Conservation (phyloP, 1,140 invertebrate genomes). For the Charaxes varanes region DNA sequence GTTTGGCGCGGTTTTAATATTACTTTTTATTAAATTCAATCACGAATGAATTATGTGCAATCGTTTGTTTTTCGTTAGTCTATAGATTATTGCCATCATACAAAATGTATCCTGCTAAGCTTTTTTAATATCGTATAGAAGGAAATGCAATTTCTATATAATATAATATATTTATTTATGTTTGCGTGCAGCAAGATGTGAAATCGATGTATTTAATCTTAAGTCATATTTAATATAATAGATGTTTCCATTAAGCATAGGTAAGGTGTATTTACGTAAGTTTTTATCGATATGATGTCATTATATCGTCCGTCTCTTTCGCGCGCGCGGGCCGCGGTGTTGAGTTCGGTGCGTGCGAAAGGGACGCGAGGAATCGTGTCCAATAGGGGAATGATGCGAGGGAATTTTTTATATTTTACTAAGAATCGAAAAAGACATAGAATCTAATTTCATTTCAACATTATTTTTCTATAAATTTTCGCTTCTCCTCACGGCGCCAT, state of each 20-base stretch:
- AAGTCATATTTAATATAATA: constrained; percentile 64
- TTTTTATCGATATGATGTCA: constrained; percentile 64
- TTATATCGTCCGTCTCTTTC: constrained; percentile 41
- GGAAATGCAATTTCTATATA: constrained; percentile 25
- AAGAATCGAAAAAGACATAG: constrained; percentile 65
- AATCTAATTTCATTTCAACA: constrained; percentile 47
- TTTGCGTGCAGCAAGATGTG: constrained; percentile 29
- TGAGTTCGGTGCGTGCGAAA: constrained; percentile 23
- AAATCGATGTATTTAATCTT: constrained; percentile 53
- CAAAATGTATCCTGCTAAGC: constrained; percentile 20
- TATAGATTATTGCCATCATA: constrained; percentile 3
- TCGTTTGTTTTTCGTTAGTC: constrained; percentile 9
- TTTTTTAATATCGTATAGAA: constrained; percentile 17
- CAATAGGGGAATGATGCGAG: constrained; percentile 63
- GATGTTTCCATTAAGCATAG: constrained; percentile 59
- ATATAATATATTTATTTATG: constrained; percentile 17
- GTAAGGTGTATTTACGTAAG: constrained; percentile 58
- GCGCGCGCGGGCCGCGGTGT: constrained; percentile 20
- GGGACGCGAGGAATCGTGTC: constrained; percentile 47
- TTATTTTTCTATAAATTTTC: constrained; percentile 48
- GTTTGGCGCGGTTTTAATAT: too few relatives aligned
- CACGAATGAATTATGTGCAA: constrained; percentile 16
- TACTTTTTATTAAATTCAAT: too few relatives aligned
- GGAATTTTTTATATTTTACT: constrained; percentile 71
- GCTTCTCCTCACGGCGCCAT: constrained; percentile 21